phyloP scores from a whole-genome alignment of 2,113 vertebrate species.

The Gnathonemus longibarbis region DNA sequence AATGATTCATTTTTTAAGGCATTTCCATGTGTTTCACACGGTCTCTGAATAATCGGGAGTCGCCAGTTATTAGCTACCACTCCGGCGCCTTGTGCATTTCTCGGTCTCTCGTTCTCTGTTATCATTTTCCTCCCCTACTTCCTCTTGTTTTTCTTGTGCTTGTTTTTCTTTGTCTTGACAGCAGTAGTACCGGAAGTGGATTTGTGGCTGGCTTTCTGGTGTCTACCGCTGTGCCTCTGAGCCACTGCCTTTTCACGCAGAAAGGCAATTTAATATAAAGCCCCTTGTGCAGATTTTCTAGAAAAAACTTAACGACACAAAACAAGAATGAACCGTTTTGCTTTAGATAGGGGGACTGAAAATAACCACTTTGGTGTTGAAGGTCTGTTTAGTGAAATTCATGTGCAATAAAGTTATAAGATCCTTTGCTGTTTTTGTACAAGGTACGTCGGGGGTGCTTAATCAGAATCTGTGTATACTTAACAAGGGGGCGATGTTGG shows the following conservation, averaged over 20 bases:
- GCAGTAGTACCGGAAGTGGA: background rate
- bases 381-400: background rate
- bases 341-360: background rate
- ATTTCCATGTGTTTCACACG: background rate
- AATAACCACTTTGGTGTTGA: background rate
- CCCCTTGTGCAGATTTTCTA: background rate
- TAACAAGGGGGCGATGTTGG: background rate
- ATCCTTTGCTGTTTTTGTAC: background rate
- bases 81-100: background rate
- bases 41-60: background rate
- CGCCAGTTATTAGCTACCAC: background rate
- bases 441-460: background rate
- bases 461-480: background rate
- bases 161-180: background rate
- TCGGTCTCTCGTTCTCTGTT: background rate
- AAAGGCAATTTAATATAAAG: background rate
- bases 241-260: background rate
- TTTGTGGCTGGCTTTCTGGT: background rate
- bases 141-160: background rate
- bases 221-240: background rate
- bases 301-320: background rate
- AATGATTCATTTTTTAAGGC: background rate
- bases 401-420: background rate
- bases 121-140: background rate
- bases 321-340: background rate